Evolutionary conservation across 2,113 vertebrate species (phyloP).

Genomic region (Tenrec ecaudatus): DNA sequence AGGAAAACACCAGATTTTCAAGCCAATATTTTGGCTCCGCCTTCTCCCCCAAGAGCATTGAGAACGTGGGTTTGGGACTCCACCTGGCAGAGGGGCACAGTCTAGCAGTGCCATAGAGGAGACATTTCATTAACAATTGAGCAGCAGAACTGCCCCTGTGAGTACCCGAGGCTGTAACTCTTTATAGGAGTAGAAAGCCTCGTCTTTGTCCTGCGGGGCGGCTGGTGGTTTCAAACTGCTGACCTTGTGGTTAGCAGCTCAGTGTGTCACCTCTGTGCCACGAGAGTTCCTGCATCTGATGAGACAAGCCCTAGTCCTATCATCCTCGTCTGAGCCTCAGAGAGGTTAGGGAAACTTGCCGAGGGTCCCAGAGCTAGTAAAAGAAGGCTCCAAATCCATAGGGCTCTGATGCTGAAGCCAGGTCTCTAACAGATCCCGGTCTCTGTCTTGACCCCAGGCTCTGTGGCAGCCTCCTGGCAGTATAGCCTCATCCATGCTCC

Average conservation of each 20-base stretch:
- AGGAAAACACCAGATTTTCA: not conserved
- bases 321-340: not conserved
- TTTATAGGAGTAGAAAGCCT: no score
- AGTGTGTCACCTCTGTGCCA: no score
- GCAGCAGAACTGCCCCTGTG: no score
- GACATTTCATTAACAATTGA: not conserved
- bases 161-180: no score
- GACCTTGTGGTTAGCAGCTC: no score
- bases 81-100: not conserved
- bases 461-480: slow-evolving; percentile 16
- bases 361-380: no score
- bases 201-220: no score
- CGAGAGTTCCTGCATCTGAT: not conserved
- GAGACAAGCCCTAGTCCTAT: not conserved
- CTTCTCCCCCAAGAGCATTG: not conserved
- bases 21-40: not conserved
- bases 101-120: not conserved
- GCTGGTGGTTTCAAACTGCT: no score
- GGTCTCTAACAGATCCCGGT: not conserved
- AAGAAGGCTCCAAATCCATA: no score
- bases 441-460: not conserved
- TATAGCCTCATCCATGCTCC: not conserved
- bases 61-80: not conserved
- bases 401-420: not conserved
- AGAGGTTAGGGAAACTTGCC: not conserved